Evolutionary conservation across 2,797 vertebrate genomes (phyloP), one percentile per base, ranked within the genome.

Genomic region (Echeneis naucrates): DNA sequence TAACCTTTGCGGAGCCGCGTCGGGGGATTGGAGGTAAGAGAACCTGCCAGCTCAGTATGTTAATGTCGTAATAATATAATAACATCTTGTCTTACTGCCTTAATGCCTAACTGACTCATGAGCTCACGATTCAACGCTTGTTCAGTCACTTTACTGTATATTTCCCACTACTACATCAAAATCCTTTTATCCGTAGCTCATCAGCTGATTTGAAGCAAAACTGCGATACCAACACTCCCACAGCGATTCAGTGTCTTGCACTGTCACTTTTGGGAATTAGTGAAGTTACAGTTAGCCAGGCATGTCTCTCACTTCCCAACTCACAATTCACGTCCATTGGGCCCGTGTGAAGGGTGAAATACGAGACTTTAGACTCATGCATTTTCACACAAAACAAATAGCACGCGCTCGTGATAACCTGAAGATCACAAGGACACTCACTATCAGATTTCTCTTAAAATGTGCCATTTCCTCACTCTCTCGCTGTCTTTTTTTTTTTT

Each of bases 281-380:
- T n/a, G 44, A 85, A 81, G 75, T 55, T 78, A 78, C 74, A 30
- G 35, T n/a, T 71, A 89, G 86, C 83, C 77, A 77, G 58, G 50
- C 23, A 52, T 16, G 35, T 75, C 45, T 74, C 26, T 51, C 21
- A 40, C 57, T 71, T 21, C 30, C 4, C 45, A 62, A 19, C n/a
- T 73, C 68, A 74, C 62, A 77, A 77, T 72, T 83, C 75, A 45
- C 8, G 55, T 80, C 55, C 60, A 51, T 30, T 12, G 8, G 66
- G 68, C 45, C 61, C 69, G 61, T 56, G 50, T 68, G 57, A 78
- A 69, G 68, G 52, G 42, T 87, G 87, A 87, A 91, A 89, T 57
- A 40, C 52, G 80, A 88, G 80, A 81, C 47, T 32, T 51, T 50
- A n/a, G 60, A 38, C 59, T 72, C 72, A 75, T 59, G 35, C 50